A percentile compares a stretch with the other conserved stretches of the same genome.
Evolutionary conservation across 1,140 invertebrate species (phyloP).

Genomic region (Thaumatotibia leucotreta): DNA sequence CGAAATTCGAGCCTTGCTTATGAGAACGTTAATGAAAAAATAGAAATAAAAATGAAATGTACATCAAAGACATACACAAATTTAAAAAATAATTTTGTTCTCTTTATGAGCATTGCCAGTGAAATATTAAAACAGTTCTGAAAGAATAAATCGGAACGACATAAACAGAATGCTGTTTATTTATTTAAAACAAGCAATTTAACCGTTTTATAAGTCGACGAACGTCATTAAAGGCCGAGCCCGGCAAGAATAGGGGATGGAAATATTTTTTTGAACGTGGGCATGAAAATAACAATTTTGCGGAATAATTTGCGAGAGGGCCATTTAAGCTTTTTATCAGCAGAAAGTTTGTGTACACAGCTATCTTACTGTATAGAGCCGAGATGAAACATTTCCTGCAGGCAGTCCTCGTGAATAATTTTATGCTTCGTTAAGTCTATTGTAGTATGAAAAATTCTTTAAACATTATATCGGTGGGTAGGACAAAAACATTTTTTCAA

Average conservation of each 20-base stretch:
- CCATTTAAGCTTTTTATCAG: conserved; percentile 71
- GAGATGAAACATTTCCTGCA: conserved; percentile 56
- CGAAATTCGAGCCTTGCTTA: neutral
- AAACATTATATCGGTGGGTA: conserved; percentile 42
- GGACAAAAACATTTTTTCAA: conserved; percentile 35
- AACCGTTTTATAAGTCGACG: conserved; percentile 53
- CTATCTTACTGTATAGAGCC: conserved; percentile 53
- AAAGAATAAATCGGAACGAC: conserved; percentile 30
- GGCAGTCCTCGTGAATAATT: conserved; percentile 59
- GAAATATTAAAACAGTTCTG: neutral
- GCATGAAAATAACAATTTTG: conserved; percentile 66
- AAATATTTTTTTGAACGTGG: conserved; percentile 44
- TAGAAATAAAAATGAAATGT: too few species aligned
- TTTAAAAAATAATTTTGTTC: too few species aligned
- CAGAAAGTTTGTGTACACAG: conserved; percentile 60
- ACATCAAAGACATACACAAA: too few species aligned
- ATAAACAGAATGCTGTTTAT: conserved; percentile 52
- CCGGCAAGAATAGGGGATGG: conserved; percentile 45
- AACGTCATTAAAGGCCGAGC: conserved; percentile 44
- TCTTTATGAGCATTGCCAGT: neutral
- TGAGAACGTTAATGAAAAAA: neutral
- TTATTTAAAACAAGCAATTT: conserved; percentile 60
- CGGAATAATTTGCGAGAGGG: conserved; percentile 60
- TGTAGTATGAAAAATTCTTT: conserved; percentile 40
- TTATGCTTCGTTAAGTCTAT: conserved; percentile 61